phyloP scores from a whole-genome alignment of 2,888 invertebrate genomes.

The Drosophila maculinotata region DNA sequence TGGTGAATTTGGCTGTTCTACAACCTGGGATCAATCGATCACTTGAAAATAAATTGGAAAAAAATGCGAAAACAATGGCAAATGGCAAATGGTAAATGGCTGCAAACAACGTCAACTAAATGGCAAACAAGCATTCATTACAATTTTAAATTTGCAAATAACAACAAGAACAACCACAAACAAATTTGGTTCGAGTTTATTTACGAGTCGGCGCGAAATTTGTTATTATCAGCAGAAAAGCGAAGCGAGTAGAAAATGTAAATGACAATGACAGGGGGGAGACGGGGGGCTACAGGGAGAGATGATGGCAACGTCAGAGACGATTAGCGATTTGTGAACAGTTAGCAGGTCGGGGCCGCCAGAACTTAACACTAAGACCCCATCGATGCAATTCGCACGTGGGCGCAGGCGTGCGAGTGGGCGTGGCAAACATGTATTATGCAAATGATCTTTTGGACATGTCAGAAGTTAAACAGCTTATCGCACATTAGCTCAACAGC shows the following conservation, averaged over 20 bases:
- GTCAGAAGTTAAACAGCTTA: conserved; percentile 43
- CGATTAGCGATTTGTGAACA: conserved; percentile 29
- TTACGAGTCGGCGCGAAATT: conserved; percentile 44
- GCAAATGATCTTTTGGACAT: conserved; percentile 46
- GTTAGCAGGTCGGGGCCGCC: conserved; percentile 1
- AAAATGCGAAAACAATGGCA: conserved; percentile 24
- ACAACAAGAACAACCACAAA: conserved; percentile 13
- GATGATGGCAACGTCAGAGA: background rate
- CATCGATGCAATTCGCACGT: background rate
- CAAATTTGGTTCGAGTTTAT: conserved; percentile 36
- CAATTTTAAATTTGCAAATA: conserved; percentile 16
- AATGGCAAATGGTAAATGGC: conserved; percentile 2
- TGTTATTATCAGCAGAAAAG: conserved; percentile 48
- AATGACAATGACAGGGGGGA: too few relatives aligned
- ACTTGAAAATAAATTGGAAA: background rate
- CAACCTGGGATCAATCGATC: conserved; percentile 13
- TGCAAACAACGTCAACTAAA: conserved; percentile 29
- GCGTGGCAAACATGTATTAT: conserved; percentile 38
- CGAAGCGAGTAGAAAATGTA: conserved; percentile 52
- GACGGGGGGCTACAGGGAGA: too few relatives aligned
- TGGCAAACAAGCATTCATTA: conserved; percentile 37
- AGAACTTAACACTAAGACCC: too few relatives aligned
- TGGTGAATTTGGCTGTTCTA: background rate
- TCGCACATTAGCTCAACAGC: conserved; percentile 39
- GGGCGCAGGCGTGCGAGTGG: conserved; percentile 1